Evolutionary conservation across 1,140 invertebrate species (phyloP), one percentile per base, ranked within the genome.

Genomic region (Drosophila pruinosa): DNA sequence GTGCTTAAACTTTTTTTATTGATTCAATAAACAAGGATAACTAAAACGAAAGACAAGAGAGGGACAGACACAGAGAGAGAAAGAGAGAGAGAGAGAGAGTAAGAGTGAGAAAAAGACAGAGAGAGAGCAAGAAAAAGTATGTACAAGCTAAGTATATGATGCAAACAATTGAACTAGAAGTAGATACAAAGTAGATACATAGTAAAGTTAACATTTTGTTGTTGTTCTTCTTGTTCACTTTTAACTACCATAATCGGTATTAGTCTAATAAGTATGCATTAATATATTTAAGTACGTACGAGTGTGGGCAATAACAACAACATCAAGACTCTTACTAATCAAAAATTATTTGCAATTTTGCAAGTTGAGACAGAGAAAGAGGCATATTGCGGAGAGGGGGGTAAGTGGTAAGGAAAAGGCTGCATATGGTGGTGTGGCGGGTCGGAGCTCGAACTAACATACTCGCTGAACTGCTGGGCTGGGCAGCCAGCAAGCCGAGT

Each of bases 401-500:
- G n/a, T 1, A 24, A 19, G 19, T 12, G 7, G n/a, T n/a, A 17
- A 8, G 21, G 24, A 19, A 15, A 21, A 4, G 4, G 45, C 14
- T 2, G 10, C 43, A 36, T 4, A 31, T 41, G 31, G 43, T 24
- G 6, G 22, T 53, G 21, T 14, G 38, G 52, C 34, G 38, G 57
- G 17, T 59, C 48, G 45, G 38, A 41, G 52, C 57, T 75, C 72
- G 79, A 83, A 83, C 79, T 85, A 53, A 58, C 38, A 3, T 38
- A 65, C 67, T 72, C 56, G 80, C 80, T 85, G 59, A 39, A 59
- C 71, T 85, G 81, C 80, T 86, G 80, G 80, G 80, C 80, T 85
- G 80, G 72, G 75, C 80, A 79, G 68, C 61, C 80, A 85, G 81
- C 81, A 64, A 86, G 81, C 64, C 73, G 50, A 86, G 81, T 86